These are phyloP conservation scores for Drosophila mojavensis DNA, from an alignment of 1,140 invertebrate genomes.

Conservation along the genomic window DNA sequence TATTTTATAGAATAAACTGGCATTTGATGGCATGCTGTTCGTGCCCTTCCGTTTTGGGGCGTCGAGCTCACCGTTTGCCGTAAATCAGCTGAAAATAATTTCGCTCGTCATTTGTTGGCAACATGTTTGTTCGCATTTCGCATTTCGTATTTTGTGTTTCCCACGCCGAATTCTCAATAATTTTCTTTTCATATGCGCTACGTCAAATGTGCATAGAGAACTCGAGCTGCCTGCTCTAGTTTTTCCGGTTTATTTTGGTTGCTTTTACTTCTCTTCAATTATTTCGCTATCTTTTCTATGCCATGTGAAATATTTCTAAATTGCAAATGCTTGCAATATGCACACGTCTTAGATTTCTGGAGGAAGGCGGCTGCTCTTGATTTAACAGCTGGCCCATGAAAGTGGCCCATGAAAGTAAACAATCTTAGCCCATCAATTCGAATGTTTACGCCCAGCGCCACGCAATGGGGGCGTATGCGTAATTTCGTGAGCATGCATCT, in stretches of 20 bases:
- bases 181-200: constrained; percentile 53
- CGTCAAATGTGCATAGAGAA: constrained; percentile 57
- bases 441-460: constrained; percentile 55
- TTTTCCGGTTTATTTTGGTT: constrained; percentile 70
- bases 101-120: constrained; percentile 72
- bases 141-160: constrained; percentile 37
- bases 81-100: constrained; percentile 62
- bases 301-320: constrained; percentile 23
- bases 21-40: constrained; percentile 13
- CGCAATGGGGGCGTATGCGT: constrained; percentile 69
- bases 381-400: constrained; percentile 42
- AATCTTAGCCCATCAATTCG: constrained; percentile 29
- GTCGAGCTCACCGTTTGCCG: neutral
- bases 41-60: constrained; percentile 9
- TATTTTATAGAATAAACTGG: constrained; percentile 41
- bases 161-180: constrained; percentile 55
- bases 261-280: neutral
- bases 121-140: constrained; percentile 47
- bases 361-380: constrained; percentile 25
- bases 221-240: constrained; percentile 67
- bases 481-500: constrained; percentile 49
- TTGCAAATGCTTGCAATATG: neutral
- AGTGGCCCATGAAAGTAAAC: constrained; percentile 24
- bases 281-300: neutral
- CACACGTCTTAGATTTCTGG: neutral